A percentile compares a stretch with the other conserved stretches of the same genome.
Evolutionary conservation across 64 coral and sea anemone species (phyloP).

Genomic region (Cladopsammia gracilis): DNA sequence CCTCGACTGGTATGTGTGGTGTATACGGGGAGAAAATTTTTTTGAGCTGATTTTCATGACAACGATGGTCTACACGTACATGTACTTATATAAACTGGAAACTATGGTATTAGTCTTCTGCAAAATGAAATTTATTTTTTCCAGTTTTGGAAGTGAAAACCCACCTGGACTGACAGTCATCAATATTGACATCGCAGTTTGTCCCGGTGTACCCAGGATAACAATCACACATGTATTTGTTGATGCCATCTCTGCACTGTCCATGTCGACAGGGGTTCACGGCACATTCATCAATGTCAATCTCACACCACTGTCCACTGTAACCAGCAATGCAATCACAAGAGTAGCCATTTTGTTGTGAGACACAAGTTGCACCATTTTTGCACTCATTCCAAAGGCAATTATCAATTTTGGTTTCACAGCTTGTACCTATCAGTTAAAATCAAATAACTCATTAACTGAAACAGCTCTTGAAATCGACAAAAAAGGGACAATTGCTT

Average conservation of each 20-base stretch:
- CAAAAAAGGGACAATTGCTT: no score
- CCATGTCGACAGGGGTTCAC: constrained; percentile 69
- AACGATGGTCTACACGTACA: no score
- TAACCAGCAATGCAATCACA: constrained; percentile 60
- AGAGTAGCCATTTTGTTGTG: constrained; percentile 23
- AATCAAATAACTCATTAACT: not conserved
- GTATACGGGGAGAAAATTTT: no score
- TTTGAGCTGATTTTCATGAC: no score
- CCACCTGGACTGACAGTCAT: constrained; percentile 89
- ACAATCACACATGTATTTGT: constrained; percentile 72
- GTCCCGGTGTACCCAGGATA: constrained; percentile 61
- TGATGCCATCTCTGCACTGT: constrained; percentile 57
- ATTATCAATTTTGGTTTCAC: constrained; percentile 65
- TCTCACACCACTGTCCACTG: constrained; percentile 53
- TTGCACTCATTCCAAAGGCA: constrained; percentile 54
- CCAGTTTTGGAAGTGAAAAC: not conserved
- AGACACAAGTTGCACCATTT: constrained; percentile 53
- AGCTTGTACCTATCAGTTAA: constrained; percentile 35
- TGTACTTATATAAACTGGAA: no score
- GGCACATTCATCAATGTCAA: constrained; percentile 78
- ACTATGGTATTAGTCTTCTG: no score
- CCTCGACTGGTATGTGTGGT: no score
- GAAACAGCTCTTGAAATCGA: no score
- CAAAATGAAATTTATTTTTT: no score
- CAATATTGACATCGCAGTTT: constrained; percentile 63